Conservation (phyloP, 1,140 invertebrate genomes). For the Elymnias hypermnestra region DNA sequence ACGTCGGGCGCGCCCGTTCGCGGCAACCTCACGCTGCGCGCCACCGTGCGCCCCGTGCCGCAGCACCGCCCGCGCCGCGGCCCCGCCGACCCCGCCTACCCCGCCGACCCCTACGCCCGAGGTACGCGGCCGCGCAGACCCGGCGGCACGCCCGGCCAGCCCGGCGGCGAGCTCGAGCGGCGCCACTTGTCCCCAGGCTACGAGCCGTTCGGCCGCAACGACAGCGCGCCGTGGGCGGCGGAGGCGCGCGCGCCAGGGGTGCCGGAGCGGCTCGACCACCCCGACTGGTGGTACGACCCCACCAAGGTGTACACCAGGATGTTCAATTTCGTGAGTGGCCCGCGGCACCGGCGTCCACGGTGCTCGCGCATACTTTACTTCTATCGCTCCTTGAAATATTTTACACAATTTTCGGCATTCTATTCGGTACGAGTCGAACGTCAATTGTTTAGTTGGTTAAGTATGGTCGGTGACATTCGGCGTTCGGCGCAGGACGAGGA, state of each 20-base stretch:
- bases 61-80: conserved; percentile 71
- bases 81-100: too few species aligned
- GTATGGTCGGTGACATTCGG: background rate
- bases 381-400: too few species aligned
- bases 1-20: conserved; percentile 89
- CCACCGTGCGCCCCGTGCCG: conserved; percentile 83
- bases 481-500: conserved; percentile 79
- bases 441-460: background rate
- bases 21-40: conserved; percentile 91
- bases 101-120: conserved; percentile 45
- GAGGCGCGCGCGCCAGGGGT: too few species aligned
- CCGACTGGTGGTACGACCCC: conserved; percentile 73
- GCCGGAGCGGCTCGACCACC: conserved; percentile 70
- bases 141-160: conserved; percentile 63
- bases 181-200: too few species aligned
- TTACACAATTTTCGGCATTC: too few species aligned
- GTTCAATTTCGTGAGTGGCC: conserved; percentile 83
- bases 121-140: too few species aligned
- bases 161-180: too few species aligned
- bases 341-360: too few species aligned
- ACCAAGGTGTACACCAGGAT: conserved; percentile 80
- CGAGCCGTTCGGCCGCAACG: too few species aligned
- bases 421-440: too few species aligned
- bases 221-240: too few species aligned
- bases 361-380: too few species aligned